Percentiles rank a stretch among this genome's conserved stretches.
Conservation (phyloP, 2,888 invertebrate genomes). For the Plutella xylostella region DNA sequence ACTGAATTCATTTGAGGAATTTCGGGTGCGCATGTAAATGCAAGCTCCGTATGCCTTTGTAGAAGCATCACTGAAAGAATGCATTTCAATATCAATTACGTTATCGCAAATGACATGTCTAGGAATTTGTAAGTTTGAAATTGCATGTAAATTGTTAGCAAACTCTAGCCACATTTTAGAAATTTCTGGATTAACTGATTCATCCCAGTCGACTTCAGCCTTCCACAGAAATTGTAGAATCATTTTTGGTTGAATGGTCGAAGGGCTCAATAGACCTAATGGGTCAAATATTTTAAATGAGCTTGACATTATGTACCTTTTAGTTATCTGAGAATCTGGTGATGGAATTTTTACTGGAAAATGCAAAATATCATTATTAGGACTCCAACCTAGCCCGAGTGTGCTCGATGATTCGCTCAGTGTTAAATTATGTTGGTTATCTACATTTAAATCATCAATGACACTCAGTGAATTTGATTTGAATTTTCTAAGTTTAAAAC, state of each 20-base stretch:
- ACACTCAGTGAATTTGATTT: constrained; percentile 3
- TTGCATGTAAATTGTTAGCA: neutral
- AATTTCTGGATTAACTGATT: constrained; percentile 7
- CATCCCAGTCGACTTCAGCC: constrained; percentile 9
- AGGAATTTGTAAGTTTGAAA: constrained; percentile 1
- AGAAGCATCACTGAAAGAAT: constrained; percentile 12
- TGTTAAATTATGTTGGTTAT: no score
- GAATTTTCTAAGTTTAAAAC: constrained; percentile 14
- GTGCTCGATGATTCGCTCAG: no score
- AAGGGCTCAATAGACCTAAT: constrained; percentile 9
- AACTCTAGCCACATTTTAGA: constrained; percentile 6
- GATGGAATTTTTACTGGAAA: no score
- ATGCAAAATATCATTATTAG: constrained; percentile 15
- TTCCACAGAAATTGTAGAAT: constrained; percentile 11
- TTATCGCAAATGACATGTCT: constrained; percentile 6
- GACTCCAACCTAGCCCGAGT: constrained; percentile 17
- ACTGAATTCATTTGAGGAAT: neutral
- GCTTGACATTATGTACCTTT: constrained; percentile 10
- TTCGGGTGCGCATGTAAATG: constrained; percentile 1
- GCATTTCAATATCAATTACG: constrained; percentile 4
- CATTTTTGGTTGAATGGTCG: constrained; percentile 5
- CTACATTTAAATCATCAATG: neutral
- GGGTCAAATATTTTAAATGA: constrained; percentile 8
- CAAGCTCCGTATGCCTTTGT: constrained; percentile 13
- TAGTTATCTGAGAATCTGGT: constrained; percentile 14